Conservation (phyloP, 2,113 vertebrate species). For the Microtus ochrogaster region DNA sequence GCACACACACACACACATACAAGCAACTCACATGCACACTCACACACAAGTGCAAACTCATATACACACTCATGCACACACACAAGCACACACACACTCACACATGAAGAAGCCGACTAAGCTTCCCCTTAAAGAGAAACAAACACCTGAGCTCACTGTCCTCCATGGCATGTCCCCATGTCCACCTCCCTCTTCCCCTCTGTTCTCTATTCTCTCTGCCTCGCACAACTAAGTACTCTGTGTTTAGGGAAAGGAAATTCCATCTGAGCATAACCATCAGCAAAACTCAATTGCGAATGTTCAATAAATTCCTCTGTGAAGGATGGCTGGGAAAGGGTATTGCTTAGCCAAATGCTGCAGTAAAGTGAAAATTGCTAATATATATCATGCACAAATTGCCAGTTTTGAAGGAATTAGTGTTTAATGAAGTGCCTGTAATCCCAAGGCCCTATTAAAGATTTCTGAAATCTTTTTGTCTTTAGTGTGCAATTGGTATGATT, state of each 20-base stretch:
- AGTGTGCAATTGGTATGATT: background rate
- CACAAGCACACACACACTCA: too few species aligned
- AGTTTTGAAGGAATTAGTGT: slow-evolving; percentile 66
- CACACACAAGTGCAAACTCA: background rate
- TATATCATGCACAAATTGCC: slow-evolving; percentile 60
- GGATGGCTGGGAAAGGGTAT: slow-evolving; percentile 9
- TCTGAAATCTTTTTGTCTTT: background rate
- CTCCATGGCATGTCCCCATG: fast-evolving
- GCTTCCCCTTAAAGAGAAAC: too few species aligned
- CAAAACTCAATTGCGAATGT: background rate
- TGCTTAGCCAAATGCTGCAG: slow-evolving; percentile 40
- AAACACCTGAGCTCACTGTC: fast-evolving
- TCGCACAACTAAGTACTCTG: fast-evolving
- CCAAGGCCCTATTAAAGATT: slow-evolving; percentile 27
- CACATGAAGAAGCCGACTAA: background rate
- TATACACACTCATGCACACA: background rate
- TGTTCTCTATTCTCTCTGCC: fast-evolving
- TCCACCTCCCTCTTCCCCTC: background rate
- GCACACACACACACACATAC: fast-evolving
- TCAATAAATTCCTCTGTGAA: slow-evolving; percentile 43
- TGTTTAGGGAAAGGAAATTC: background rate
- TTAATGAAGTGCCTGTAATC: slow-evolving; percentile 72
- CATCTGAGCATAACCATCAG: background rate
- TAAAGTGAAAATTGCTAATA: slow-evolving; percentile 63
- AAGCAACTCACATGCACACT: background rate